phyloP scores from a whole-genome alignment of 2,888 invertebrate species.

The Amaurobius ferox region DNA sequence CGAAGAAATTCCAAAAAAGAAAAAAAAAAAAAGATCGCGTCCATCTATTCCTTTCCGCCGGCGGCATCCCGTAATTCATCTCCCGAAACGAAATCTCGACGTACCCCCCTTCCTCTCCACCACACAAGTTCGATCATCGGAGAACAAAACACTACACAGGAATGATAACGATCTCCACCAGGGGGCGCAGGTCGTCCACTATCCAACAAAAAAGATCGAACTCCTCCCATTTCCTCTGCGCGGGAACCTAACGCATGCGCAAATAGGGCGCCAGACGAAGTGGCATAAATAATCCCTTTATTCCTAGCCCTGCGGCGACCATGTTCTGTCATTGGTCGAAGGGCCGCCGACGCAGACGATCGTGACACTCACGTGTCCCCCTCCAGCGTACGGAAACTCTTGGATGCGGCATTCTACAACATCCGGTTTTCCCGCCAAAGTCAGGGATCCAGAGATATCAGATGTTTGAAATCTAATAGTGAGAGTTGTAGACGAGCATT shows the following conservation, averaged over 20 bases:
- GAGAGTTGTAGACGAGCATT: too few relatives aligned
- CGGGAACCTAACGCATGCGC: slow-evolving; percentile 49
- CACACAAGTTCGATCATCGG: not conserved
- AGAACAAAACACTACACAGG: slow-evolving; percentile 11
- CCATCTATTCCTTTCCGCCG: slow-evolving; percentile 13
- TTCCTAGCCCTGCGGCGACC: slow-evolving; percentile 68
- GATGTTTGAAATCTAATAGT: too few relatives aligned
- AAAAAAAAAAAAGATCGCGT: slow-evolving; percentile 7
- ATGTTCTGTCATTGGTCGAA: slow-evolving; percentile 68
- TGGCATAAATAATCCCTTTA: slow-evolving; percentile 71
- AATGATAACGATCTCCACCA: slow-evolving; percentile 34
- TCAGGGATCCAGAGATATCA: too few relatives aligned
- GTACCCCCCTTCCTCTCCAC: not conserved
- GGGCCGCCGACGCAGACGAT: slow-evolving; percentile 64
- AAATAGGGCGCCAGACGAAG: slow-evolving; percentile 38
- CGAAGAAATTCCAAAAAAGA: not conserved
- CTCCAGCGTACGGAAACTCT: too few relatives aligned
- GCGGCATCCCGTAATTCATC: slow-evolving; percentile 2
- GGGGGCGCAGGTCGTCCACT: slow-evolving; percentile 38
- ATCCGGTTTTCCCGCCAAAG: slow-evolving; percentile 31
- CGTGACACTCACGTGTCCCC: slow-evolving; percentile 41
- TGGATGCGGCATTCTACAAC: not conserved
- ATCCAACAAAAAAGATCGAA: slow-evolving; percentile 48
- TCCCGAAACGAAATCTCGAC: slow-evolving; percentile 18
- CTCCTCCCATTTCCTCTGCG: slow-evolving; percentile 66